Evolutionary conservation across 2,113 vertebrate genomes (phyloP), one percentile per base, ranked within the genome.

Genomic region (Catharus bicknelli): DNA sequence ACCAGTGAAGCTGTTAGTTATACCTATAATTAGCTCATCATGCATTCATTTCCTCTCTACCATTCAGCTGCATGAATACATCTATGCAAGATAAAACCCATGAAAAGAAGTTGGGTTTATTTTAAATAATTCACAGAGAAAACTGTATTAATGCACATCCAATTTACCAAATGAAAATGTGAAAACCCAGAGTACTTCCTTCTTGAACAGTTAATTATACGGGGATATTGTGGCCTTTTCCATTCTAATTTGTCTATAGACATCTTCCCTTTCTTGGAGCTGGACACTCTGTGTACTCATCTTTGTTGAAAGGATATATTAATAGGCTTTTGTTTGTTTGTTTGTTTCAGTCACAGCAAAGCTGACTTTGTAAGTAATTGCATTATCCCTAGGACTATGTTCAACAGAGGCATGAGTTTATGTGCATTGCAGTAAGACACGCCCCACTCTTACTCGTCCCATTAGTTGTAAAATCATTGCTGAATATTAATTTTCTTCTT

Each of bases 401-500:
- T 93, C 58, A 59, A 14, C 6, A 62, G 27, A 51, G 12, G 11
- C 11, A 10, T 51, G 13, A 63, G 23, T 86, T 94, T 91, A 68
- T 90, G 40, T 54, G 74, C n/a, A 58, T 32, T 58, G 17, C 54
- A 66, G 13, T 80, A 48, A 26, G 22, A 83, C 16, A 36, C 80
- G 25, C 23, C 91, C 91, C 92, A 83, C 45, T 93, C 55, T 81
- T 95, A 81, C 55, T 90, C 8, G 9, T 95, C 58, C 45, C 63
- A 53, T 85, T 77, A 81, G 25, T 38, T 94, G 26, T 68, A 89
- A 93, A 93, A 92, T 92, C 34, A 77, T 55, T 73, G 81, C 88
- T 78, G 86, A 96, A 93, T 95, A 95, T 94, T 93, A 95, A 88
- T 92, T 96, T 96, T 95, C 54, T 88, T 55, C 25, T 90, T 90